These are phyloP conservation scores for Hylyphantes graminicola DNA, from an alignment of 1,140 invertebrate genomes.

Conservation along the genomic window DNA sequence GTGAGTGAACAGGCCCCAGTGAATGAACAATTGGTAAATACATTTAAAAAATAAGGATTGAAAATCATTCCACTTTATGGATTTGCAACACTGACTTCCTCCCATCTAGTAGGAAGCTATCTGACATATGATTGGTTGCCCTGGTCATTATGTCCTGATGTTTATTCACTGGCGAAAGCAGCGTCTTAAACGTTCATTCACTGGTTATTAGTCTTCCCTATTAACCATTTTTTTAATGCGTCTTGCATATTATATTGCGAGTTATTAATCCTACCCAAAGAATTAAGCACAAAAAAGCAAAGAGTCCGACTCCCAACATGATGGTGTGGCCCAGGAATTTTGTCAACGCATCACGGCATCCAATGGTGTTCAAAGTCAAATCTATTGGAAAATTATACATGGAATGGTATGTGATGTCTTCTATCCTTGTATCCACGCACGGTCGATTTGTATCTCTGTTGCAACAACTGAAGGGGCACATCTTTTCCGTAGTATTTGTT, in stretches of 20 bases:
- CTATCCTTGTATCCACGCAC: conserved; percentile 30
- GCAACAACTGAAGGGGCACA: conserved; percentile 47
- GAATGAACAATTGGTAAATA: too few relatives aligned
- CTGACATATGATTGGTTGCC: too few relatives aligned
- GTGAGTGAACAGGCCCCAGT: too few relatives aligned
- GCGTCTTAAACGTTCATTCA: too few relatives aligned
- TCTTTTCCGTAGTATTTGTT: conserved; percentile 35
- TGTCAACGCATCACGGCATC: conserved; percentile 13
- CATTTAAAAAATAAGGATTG: too few relatives aligned
- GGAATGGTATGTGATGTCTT: conserved; percentile 27
- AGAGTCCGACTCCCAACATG: conserved; percentile 9
- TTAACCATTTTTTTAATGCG: neutral
- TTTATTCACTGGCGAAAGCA: too few relatives aligned
- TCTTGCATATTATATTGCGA: neutral
- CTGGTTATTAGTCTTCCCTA: too few relatives aligned
- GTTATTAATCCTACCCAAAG: conserved; percentile 18
- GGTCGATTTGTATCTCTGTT: neutral
- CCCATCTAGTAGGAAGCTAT: too few relatives aligned
- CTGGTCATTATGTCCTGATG: too few relatives aligned
- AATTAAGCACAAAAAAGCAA: conserved; percentile 6
- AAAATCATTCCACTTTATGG: too few relatives aligned
- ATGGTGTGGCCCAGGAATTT: conserved; percentile 1
- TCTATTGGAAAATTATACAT: conserved; percentile 36
- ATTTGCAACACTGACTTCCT: too few relatives aligned
- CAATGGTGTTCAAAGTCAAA: conserved; percentile 20